phyloP scores from a whole-genome alignment of 2,888 invertebrate genomes.

The Ommatoiulus sabulosus region DNA sequence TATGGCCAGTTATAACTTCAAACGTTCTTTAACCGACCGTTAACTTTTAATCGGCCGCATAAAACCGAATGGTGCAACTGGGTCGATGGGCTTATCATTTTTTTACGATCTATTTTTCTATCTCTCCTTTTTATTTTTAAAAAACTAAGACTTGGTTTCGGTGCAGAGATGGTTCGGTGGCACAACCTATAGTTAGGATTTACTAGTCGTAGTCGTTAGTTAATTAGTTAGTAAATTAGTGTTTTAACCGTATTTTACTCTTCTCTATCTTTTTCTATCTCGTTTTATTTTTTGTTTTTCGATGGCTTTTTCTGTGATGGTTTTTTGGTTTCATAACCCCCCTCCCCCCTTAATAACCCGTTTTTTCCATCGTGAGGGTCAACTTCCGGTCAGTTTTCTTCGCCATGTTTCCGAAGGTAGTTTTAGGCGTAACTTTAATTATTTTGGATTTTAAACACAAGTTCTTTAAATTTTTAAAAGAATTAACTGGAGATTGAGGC shows the following conservation, averaged over 20 bases:
- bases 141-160: constrained; percentile 35
- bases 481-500: no score
- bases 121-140: not conserved
- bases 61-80: not conserved
- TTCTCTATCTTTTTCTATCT: not conserved
- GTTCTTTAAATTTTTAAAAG: no score
- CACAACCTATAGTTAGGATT: constrained; percentile 23
- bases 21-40: not conserved
- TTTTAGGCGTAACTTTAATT: no score
- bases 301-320: not conserved
- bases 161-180: not conserved
- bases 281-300: not conserved
- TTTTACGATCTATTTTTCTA: no score
- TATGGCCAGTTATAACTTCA: not conserved
- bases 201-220: not conserved
- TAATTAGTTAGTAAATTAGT: not conserved
- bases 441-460: no score
- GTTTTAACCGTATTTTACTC: no score
- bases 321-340: no score
- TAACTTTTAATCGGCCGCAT: no score
- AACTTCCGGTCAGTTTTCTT: no score
- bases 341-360: no score
- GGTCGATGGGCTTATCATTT: not conserved
- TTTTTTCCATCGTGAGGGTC: no score
- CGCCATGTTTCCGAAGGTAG: no score